These are phyloP conservation scores for Dynastes grantii DNA, from an alignment of 2,888 invertebrate genomes.

Conservation along the genomic window DNA sequence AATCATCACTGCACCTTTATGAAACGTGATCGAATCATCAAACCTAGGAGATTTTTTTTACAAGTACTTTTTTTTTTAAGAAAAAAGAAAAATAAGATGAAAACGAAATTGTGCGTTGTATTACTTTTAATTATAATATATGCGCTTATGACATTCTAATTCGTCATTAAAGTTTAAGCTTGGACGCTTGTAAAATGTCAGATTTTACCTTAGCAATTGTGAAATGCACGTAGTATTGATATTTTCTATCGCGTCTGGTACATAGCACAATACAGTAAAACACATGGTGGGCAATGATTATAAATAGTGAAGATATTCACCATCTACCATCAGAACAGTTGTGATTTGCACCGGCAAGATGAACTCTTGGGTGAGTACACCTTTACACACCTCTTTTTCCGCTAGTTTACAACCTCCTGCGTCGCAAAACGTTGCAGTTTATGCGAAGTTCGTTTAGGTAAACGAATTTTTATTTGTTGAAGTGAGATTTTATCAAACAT, in stretches of 20 bases:
- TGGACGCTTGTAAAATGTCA: slow-evolving; percentile 33
- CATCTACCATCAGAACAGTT: slow-evolving; percentile 41
- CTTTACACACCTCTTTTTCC: not conserved
- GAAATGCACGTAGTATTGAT: slow-evolving; percentile 42
- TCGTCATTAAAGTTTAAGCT: slow-evolving; percentile 3
- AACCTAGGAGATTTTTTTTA: not conserved
- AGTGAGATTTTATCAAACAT: no score
- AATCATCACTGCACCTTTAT: slow-evolving; percentile 17
- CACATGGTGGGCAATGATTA: slow-evolving; percentile 47
- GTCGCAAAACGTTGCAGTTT: not conserved
- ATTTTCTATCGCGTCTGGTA: slow-evolving; percentile 41
- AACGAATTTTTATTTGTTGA: not conserved
- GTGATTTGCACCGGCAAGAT: slow-evolving; percentile 42
- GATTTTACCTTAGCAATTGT: slow-evolving; percentile 46
- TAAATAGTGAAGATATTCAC: slow-evolving; percentile 35
- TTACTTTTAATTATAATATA: slow-evolving; percentile 21
- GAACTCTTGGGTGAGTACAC: slow-evolving; percentile 46
- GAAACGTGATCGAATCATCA: slow-evolving; percentile 25
- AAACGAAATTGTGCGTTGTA: not conserved
- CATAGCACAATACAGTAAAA: not conserved
- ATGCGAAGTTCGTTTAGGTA: not conserved
- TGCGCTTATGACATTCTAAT: slow-evolving; percentile 35
- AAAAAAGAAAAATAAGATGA: not conserved
- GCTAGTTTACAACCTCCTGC: slow-evolving; percentile 10
- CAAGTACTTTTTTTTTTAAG: not conserved